Evolutionary conservation across 37 sponge, comb jelly and placozoan species (phyloP).

Genomic region (Tethya wilhelma): DNA sequence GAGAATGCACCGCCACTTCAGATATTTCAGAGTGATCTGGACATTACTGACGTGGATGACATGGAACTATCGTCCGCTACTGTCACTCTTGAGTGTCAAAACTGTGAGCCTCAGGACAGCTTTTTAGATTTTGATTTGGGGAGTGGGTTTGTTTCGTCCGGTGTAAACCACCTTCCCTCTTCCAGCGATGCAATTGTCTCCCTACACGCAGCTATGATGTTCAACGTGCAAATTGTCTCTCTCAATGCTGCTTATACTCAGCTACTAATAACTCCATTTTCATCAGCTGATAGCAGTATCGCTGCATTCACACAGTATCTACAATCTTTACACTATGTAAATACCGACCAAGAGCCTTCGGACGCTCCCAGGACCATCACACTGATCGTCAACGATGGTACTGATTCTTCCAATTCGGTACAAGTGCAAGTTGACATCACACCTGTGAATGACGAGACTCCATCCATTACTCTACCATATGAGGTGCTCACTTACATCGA

Average conservation of each 20-base stretch:
- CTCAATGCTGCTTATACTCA: background rate
- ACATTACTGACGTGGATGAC: slow-evolving; percentile 48
- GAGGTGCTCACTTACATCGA: slow-evolving; percentile 35
- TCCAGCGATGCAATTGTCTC: slow-evolving; percentile 9
- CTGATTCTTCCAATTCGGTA: background rate
- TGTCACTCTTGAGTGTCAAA: slow-evolving; percentile 21
- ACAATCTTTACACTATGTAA: slow-evolving; percentile 26
- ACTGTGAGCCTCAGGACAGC: background rate
- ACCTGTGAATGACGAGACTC: slow-evolving; percentile 51
- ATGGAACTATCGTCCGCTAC: slow-evolving; percentile 10
- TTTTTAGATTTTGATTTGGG: background rate
- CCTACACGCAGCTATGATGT: background rate
- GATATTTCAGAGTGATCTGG: slow-evolving; percentile 21
- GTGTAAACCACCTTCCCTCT: background rate
- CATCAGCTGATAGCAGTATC: background rate
- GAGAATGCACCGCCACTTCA: slow-evolving; percentile 28
- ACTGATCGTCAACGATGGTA: slow-evolving; percentile 37
- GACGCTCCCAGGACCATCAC: slow-evolving; percentile 12
- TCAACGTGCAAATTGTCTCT: background rate
- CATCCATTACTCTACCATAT: slow-evolving; percentile 27
- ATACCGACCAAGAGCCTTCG: slow-evolving; percentile 32
- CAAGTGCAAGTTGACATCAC: slow-evolving; percentile 18
- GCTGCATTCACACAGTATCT: slow-evolving; percentile 23
- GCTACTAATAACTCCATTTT: background rate
- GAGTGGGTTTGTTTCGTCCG: background rate